Evolutionary conservation across 2,888 invertebrate genomes (phyloP).

Genomic region (Coenonympha arcania): DNA sequence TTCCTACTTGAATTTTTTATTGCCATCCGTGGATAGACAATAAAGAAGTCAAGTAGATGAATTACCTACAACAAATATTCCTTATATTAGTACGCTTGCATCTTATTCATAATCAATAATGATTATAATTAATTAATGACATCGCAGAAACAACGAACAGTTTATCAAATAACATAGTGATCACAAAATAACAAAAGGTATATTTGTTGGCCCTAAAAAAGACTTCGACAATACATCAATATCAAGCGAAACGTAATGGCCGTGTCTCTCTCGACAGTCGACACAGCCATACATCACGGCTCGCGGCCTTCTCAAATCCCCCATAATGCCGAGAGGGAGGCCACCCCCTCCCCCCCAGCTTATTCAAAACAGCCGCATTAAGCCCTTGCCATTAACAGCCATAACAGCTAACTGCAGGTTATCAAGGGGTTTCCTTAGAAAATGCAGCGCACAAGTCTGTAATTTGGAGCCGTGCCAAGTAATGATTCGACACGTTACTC

Average conservation of each 20-base stretch:
- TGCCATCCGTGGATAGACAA: too few species aligned
- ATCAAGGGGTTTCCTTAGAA: slow-evolving; percentile 51
- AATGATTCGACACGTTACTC: slow-evolving; percentile 39
- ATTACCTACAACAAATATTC: too few species aligned
- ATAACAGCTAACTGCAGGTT: slow-evolving; percentile 50
- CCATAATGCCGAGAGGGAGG: slow-evolving; percentile 30
- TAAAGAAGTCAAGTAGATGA: too few species aligned
- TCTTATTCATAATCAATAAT: too few species aligned
- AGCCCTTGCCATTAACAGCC: slow-evolving; percentile 47
- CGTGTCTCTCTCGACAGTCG: too few species aligned
- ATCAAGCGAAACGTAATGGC: slow-evolving; percentile 40
- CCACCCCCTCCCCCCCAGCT: slow-evolving; percentile 38
- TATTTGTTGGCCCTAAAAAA: slow-evolving; percentile 4
- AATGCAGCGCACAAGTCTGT: slow-evolving; percentile 37
- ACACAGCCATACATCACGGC: slow-evolving; percentile 41
- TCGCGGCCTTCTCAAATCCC: slow-evolving; percentile 40
- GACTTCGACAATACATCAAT: slow-evolving; percentile 31
- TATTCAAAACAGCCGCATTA: slow-evolving; percentile 56
- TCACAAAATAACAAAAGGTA: neutral
- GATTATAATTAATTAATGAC: too few species aligned
- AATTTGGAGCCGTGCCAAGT: slow-evolving; percentile 52
- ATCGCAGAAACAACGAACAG: too few species aligned
- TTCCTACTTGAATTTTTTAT: neutral
- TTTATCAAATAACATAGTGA: neutral
- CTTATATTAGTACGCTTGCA: too few species aligned